Base-by-base conservation (phyloP, 1,140 invertebrate species). In the Elymnias hypermnestra region DNA sequence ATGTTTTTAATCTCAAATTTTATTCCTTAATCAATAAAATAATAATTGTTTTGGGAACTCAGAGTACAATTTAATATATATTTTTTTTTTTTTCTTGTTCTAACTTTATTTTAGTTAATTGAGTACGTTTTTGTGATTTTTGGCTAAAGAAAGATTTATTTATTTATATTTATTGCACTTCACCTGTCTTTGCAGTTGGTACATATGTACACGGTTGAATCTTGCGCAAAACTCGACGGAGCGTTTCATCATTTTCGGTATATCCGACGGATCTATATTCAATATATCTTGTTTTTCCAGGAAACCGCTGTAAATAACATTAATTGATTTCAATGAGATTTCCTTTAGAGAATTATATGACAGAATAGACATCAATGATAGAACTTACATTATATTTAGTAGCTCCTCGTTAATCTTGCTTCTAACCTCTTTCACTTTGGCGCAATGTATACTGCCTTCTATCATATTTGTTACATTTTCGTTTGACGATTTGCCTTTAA, bases 141-240 rank as follows among this genome's bases (percentile, higher is more conserved):
- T n/a, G n/a, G n/a, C n/a, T n/a, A n/a, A n/a, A n/a, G n/a, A n/a
- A n/a, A n/a, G n/a, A n/a, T n/a, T n/a, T n/a, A n/a, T n/a, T n/a
- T n/a, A n/a, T n/a, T n/a, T n/a, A n/a, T n/a, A n/a, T n/a, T n/a
- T n/a, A n/a, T n/a, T n/a, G n/a, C n/a, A n/a, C n/a, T n/a, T 36
- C 6, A 83, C 78, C 63, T 81, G 76, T 48, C 72, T 45, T 9
- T 76, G 64, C 19, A 83, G 21, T 39, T 74, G 79, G 31, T 83
- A 83, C 50, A 79, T 40, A 51, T 81, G 59, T 13, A 79, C 66
- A 5, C 79, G 44, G 35, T 57, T 68, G 57, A 72, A 83, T 1
- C 79, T 31, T 0, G 63, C 21, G 14, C 62, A 52, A 49, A 77
- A 83, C 45, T 81, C 76, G 0, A 38, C 17, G 12, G 68, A 66